Evolutionary conservation across 2,888 invertebrate species (phyloP), one percentile per base, ranked within the genome.

Genomic region (Rambutsinella grinnellia): DNA sequence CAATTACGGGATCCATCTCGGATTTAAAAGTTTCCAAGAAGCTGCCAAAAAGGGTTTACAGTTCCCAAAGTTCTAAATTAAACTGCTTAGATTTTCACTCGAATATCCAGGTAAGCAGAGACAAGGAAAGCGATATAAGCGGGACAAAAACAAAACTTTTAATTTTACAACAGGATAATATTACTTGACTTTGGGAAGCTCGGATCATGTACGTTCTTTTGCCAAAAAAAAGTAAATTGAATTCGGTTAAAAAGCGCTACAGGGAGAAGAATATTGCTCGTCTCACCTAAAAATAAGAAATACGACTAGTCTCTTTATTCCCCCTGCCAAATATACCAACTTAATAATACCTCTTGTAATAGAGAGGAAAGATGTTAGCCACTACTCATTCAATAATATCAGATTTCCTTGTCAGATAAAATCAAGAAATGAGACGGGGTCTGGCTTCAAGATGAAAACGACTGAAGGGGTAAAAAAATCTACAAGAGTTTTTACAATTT

Each of bases 321-420:
- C 56, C n/a, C 5, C 23, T 23, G 23, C 21, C 17, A 21, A 56
- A 23, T 23, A n/a, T n/a, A 23, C 23, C 15, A 56, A 23, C 19
- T 56, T 56, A 36, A 36, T 36, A 36, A 36, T 10, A 51, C 21
- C 5, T 15, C n/a, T 51, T 51, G n/a, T 10, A 58, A 58, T 58
- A 10, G 28, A 58, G 28, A 27, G 15, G n/a, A 26, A 58, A 58
- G 24, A 56, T 23, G 15, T 24, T 23, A 36, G 36, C 36, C 36
- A 36, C 6, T 36, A 36, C 36, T 36, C 36, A 36, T 36, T 36
- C 36, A 36, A 36, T 36, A 36, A 36, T 36, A 36, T 36, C 36
- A 36, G 36, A 36, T 36, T 36, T 36, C 36, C 36, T 36, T 56
- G 56, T 24, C 56, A 56, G 24, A 56, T 56, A 23, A 56, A 56